These are phyloP conservation scores for Tribolium madens DNA, from an alignment of 1,140 invertebrate species.

Conservation along the genomic window DNA sequence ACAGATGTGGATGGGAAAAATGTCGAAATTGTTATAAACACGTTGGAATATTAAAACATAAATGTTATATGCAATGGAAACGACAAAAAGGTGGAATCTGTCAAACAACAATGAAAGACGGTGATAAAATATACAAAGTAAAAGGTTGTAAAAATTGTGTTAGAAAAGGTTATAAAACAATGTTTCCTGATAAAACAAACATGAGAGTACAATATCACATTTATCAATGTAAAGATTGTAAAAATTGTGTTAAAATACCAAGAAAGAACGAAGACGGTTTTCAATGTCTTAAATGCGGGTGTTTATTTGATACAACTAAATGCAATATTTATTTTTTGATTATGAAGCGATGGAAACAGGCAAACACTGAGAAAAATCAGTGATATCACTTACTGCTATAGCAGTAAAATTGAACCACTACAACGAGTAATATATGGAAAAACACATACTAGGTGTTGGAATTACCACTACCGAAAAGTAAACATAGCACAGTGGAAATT, in stretches of 20 bases:
- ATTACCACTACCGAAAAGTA: too few relatives aligned
- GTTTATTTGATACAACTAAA: too few relatives aligned
- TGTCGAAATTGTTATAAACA: slow-evolving; percentile 46
- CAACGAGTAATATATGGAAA: too few relatives aligned
- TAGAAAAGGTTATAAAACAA: slow-evolving; percentile 8
- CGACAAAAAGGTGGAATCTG: slow-evolving; percentile 39
- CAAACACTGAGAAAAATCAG: too few relatives aligned
- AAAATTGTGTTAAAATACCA: slow-evolving; percentile 34
- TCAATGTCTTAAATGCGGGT: slow-evolving; percentile 1
- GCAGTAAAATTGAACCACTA: too few relatives aligned
- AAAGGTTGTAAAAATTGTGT: slow-evolving; percentile 27
- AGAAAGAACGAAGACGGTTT: background rate
- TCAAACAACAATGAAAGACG: slow-evolving; percentile 23
- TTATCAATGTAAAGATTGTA: slow-evolving; percentile 24
- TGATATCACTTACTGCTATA: too few relatives aligned
- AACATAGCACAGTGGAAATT: too few relatives aligned
- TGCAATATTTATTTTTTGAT: too few relatives aligned
- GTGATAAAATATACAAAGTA: slow-evolving; percentile 33
- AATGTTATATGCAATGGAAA: slow-evolving; percentile 45
- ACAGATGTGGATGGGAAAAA: slow-evolving; percentile 43
- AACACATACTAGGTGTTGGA: too few relatives aligned
- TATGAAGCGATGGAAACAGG: too few relatives aligned
- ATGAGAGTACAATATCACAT: background rate
- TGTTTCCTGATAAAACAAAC: background rate
- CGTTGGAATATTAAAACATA: slow-evolving; percentile 41